Base-by-base conservation (phyloP, 2,888 invertebrate genomes). In the Ferrisia virgata region DNA sequence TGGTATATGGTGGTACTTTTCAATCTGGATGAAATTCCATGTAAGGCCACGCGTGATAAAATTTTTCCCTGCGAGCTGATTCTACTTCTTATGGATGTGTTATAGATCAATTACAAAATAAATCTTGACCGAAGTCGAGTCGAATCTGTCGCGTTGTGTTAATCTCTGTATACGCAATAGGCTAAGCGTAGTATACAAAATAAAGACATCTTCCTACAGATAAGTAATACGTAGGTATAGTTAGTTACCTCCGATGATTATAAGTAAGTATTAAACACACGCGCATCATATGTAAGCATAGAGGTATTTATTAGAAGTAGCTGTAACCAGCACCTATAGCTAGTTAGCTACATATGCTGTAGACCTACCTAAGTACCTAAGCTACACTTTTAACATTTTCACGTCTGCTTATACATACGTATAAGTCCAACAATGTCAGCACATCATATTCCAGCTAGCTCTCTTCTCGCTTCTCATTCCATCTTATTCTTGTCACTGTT, bases 31-130 rank as follows among this genome's bases (percentile, higher is more conserved):
- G 28, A 64, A 64, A 64, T 64, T 64, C 72, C 72, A 36, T 18
- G 36, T 36, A 76, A 76, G 72, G 72, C 72, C 72, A 76, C 72
- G 72, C 72, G 72, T 76, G 72, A 76, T 76, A 18, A 33, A 76
- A 76, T 76, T 76, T 36, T 53, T 9, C 28, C 33, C 36, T 28
- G 15, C 33, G 33, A 33, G 72, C 33, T 22, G 36, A 76, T 36
- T 76, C 36, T 6, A 36, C 13, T 36, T 36, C 72, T 25, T n/a
- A n/a, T n/a, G n/a, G n/a, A n/a, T n/a, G n/a, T n/a, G 28, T 64
- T 28, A 28, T 15, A 28, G 64, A 64, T 64, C 22, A 53, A 53
- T 22, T 25, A 64, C 28, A 13, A 18, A 25, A 28, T 31, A 9
- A 64, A 64, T 64, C 28, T n/a, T 18, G 53, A 53, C 53, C n/a